Base-by-base conservation (phyloP, 1,140 invertebrate genomes). In the Telenomus remus region DNA sequence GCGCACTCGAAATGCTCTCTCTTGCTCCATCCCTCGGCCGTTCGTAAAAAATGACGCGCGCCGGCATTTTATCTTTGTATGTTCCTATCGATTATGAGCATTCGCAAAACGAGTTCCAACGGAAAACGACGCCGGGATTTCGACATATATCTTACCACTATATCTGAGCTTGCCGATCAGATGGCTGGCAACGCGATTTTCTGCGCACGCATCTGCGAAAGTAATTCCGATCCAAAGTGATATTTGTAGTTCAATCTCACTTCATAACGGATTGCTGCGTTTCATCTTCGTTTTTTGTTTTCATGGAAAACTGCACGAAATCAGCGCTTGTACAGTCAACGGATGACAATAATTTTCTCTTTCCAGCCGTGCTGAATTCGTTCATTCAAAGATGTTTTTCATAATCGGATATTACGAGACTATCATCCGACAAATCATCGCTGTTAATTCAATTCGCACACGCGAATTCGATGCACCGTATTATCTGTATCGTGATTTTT, bases 81-180 rank as follows among this genome's bases (percentile, higher is more conserved):
- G 51, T 71, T 46, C 55, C 69, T 73, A 73, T 78, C 76, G 76
- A 78, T 78, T 78, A 78, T 74, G 64, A 78, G 65, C 54, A 49
- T 65, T 50, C 61, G 70, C 60, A 55, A 66, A 78, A 78, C 65
- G 70, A 78, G 76, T 78, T 78, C 35, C 61, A 61, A 14, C 57
- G 70, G 60, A 70, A 70, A 78, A 78, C 59, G 69, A 73, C 54
- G 64, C 54, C 11, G 65, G 64, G 60, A 73, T 78, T 78, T 74
- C 70, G 70, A 78, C 73, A 70, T 74, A 73, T 73, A 66, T 78
- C 69, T 59, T 61, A 50, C 48, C 59, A 46, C 65, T 70, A 65
- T 73, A 73, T 73, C 76, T 78, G 61, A 51, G 55, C 70, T 78
- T 71, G 56, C 65, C 70, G 73, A 78, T 78, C 76, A 70, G 55